Base-by-base conservation (phyloP, 2,113 vertebrate genomes). In the Plecturocebus donacophilus region DNA sequence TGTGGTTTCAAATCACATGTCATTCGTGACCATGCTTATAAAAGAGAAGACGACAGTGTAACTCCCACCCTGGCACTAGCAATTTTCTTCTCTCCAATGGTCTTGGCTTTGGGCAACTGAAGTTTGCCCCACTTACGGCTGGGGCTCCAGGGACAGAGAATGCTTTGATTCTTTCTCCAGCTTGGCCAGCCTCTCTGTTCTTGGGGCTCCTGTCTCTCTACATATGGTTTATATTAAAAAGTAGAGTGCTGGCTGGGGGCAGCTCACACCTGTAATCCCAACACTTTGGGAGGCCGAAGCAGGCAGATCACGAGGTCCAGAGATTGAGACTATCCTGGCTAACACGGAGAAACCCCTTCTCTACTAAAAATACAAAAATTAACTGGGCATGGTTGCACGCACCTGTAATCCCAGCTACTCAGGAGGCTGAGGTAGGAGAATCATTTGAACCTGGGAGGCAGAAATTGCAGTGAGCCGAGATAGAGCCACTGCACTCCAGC, bases 1-100 rank as follows among this genome's bases (percentile, higher is more conserved):
- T 93, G 82, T 81, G 38, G 95, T 97, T 97, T 98, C 91, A 91
- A 92, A 91, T 91, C 85, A 97, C 93, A 79, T 82, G 54, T 61
- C 93, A 89, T 87, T 91, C 75, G 35, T 12, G 23, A 47, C 38
- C 38, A 64, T 10, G 77, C n/a, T 6, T 68, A 38, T 64, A 84
- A 77, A 90, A 71, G 54, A 70, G 68, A 95, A 66, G 0, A 0
- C 0, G 20, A 61, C 77, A 20, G 83, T 20, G 42, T 0, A 95
- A 96, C 42, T 19, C 25, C 56, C 12, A 1, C 1, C 12, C 25
- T 4, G 21, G 14, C 4, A n/a, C 1, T 12, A 32, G 35, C 64
- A 20, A 25, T 17, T 71, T 38, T 77, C 85, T 71, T 19, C 38
- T 47, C 42, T 66, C 45, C 20, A 14, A 0, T 0, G 10, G 23